A percentile compares a stretch with the other conserved stretches of the same genome.
Conservation (phyloP, 2,797 vertebrate species). For the Tangara arthus region DNA sequence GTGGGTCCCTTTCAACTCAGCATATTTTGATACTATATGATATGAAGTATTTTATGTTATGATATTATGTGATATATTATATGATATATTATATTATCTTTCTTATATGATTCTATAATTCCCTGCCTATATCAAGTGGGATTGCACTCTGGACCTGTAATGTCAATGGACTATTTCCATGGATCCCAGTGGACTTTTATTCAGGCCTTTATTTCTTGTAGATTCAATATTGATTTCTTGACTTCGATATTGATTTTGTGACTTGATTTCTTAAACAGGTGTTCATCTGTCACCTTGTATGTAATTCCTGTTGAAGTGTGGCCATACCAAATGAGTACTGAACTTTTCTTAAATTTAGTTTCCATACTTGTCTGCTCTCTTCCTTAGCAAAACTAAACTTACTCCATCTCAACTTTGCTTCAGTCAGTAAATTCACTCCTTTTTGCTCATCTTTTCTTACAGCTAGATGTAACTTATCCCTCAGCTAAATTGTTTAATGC, state of each 20-base stretch:
- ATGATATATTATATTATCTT: background rate
- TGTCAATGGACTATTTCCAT: background rate
- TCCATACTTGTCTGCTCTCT: background rate
- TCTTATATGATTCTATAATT: background rate
- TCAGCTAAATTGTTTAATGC: background rate
- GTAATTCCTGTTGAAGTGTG: background rate
- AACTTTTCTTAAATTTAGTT: background rate
- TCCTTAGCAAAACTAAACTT: background rate
- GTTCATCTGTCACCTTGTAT: background rate
- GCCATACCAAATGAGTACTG: background rate
- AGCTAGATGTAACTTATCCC: background rate
- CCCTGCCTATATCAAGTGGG: background rate
- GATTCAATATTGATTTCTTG: background rate
- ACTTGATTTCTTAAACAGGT: background rate
- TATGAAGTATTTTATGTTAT: background rate
- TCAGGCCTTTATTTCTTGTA: background rate
- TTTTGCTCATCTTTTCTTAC: background rate
- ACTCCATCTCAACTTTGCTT: background rate
- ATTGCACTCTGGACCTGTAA: background rate
- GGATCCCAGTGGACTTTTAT: background rate
- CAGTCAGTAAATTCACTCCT: background rate
- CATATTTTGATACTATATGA: background rate
- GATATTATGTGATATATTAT: background rate
- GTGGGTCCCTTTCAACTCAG: background rate
- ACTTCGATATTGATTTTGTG: background rate